Evolutionary conservation across 2,113 vertebrate species (phyloP).

Genomic region (Osmerus mordax): DNA sequence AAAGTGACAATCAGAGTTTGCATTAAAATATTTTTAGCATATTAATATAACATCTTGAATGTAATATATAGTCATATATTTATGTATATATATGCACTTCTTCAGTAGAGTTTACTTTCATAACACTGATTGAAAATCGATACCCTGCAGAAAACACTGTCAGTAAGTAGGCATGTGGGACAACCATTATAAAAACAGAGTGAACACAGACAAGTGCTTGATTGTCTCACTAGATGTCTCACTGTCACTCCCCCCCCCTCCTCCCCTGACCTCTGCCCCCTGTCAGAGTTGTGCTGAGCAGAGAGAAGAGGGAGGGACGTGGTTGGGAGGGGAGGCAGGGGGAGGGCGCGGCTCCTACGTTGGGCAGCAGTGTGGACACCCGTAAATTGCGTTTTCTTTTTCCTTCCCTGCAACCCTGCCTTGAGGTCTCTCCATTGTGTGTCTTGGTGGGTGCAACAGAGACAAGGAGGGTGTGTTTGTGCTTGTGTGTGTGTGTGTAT

Average conservation of each 20-base stretch:
- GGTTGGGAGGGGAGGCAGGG: constrained; percentile 8
- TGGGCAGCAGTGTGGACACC: constrained; percentile 55
- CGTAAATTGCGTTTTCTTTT: constrained; percentile 48
- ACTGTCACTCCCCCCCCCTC: constrained; percentile 45
- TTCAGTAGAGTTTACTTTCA: constrained; percentile 65
- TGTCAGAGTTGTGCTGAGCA: constrained; percentile 42
- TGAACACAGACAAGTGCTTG: constrained; percentile 72
- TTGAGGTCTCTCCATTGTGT: constrained; percentile 66
- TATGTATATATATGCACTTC: constrained; percentile 40
- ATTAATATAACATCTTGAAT: constrained; percentile 75
- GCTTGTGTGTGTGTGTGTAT: constrained; percentile 29
- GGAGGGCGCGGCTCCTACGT: constrained; percentile 25
- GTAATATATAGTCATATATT: constrained; percentile 61
- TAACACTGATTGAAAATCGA: constrained; percentile 71
- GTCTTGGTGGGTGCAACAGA: constrained; percentile 59
- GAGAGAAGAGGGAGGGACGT: constrained; percentile 8
- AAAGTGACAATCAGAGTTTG: constrained; percentile 63
- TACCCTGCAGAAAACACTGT: constrained; percentile 74
- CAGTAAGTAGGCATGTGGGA: constrained; percentile 62
- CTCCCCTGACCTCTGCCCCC: constrained; percentile 30
- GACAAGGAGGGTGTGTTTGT: constrained; percentile 68
- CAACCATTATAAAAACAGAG: constrained; percentile 70
- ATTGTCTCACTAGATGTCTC: constrained; percentile 74
- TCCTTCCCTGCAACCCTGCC: constrained; percentile 68
- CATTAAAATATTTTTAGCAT: constrained; percentile 73